phyloP scores from a whole-genome alignment of 2,797 vertebrate genomes.

The Myotis myotis region DNA sequence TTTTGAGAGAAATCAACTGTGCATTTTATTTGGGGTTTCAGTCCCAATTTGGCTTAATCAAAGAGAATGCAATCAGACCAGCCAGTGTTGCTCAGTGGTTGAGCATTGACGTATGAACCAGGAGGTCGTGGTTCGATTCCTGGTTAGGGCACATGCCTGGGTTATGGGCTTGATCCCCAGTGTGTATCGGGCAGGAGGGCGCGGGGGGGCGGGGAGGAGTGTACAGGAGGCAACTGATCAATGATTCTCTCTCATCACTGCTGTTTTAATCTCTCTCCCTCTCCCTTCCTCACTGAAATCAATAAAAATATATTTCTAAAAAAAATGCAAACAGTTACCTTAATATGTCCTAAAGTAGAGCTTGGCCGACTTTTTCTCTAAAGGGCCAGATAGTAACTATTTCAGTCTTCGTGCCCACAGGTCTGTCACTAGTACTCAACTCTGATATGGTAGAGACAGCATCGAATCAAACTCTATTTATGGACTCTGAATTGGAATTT shows the following conservation, averaged over 20 bases:
- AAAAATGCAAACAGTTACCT: not conserved
- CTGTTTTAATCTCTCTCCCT: too few species aligned
- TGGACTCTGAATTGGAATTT: conserved; percentile 28
- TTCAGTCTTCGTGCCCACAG: not conserved
- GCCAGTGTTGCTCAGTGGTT: too few species aligned
- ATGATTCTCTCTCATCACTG: too few species aligned
- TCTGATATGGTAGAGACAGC: not conserved
- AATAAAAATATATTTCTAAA: too few species aligned
- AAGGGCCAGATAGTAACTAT: not conserved
- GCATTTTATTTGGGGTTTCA: not conserved
- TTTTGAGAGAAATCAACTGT: not conserved
- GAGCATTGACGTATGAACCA: too few species aligned
- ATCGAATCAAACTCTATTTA: not conserved
- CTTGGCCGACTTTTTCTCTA: not conserved
- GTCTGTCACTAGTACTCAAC: not conserved
- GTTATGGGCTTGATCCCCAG: too few species aligned
- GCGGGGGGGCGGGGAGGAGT: too few species aligned
- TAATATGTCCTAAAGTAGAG: not conserved
- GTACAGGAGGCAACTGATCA: too few species aligned
- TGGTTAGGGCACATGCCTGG: too few species aligned
- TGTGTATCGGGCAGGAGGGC: too few species aligned
- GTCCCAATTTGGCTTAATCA: not conserved
- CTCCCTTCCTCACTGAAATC: too few species aligned
- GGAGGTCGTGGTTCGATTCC: too few species aligned
- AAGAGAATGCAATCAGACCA: not conserved